phyloP scores from a whole-genome alignment of 2,888 invertebrate genomes.

The Orthosia gothica region DNA sequence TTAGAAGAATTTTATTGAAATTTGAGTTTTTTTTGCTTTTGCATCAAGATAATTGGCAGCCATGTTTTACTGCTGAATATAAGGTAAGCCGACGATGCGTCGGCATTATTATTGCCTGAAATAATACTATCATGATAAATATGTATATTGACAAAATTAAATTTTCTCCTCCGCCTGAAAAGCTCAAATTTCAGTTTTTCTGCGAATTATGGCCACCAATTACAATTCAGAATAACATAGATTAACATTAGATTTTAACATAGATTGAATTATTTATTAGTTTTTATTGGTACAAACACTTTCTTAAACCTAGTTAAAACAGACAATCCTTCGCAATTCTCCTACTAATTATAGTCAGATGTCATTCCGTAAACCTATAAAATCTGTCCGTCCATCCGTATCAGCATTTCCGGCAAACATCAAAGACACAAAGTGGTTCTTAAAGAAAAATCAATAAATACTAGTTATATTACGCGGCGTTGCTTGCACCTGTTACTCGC shows the following conservation, averaged over 20 bases:
- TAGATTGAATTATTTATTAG: too few species aligned
- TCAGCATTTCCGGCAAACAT: slow-evolving; percentile 63
- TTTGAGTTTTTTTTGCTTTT: too few species aligned
- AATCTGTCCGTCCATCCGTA: slow-evolving; percentile 34
- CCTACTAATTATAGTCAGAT: slow-evolving; percentile 21
- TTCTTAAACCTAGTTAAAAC: not conserved
- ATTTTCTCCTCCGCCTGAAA: too few species aligned
- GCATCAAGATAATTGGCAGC: not conserved
- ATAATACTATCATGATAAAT: too few species aligned
- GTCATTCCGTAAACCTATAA: slow-evolving; percentile 55
- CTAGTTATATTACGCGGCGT: slow-evolving; percentile 64
- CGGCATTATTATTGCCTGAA: too few species aligned
- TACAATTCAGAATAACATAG: too few species aligned
- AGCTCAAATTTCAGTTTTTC: too few species aligned
- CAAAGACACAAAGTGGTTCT: slow-evolving; percentile 65
- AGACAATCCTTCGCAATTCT: not conserved
- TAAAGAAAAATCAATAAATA: slow-evolving; percentile 71
- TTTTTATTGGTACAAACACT: not conserved
- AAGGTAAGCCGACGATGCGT: not conserved
- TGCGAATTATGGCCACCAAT: too few species aligned
- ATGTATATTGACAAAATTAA: too few species aligned
- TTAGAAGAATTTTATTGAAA: too few species aligned
- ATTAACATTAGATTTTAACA: too few species aligned
- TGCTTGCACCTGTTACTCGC: slow-evolving; percentile 77
- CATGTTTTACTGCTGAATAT: not conserved